Percentiles rank a stretch among this genome's conserved stretches.
phyloP scores from a whole-genome alignment of 1,140 invertebrate species.

The Pachypeltis micranthus region DNA sequence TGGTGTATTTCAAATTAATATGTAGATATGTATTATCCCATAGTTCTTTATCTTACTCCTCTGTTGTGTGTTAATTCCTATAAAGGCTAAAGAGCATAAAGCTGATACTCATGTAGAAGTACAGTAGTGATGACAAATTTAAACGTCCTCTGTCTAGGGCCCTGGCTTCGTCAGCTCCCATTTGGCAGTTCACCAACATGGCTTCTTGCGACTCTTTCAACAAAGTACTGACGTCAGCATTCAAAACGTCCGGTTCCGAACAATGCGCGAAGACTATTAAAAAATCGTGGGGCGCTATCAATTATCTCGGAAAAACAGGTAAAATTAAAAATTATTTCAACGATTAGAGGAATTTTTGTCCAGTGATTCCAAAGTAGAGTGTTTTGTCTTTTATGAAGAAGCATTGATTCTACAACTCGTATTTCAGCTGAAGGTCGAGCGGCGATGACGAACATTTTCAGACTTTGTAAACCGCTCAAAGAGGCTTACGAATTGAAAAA shows the following conservation, averaged over 20 bases:
- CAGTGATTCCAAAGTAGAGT: no score
- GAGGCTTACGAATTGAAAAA: slow-evolving; percentile 41
- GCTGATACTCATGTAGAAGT: no score
- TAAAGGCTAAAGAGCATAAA: no score
- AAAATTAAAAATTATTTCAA: no score
- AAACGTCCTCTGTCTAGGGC: slow-evolving; percentile 58
- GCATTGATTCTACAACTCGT: no score
- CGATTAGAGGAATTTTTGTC: no score
- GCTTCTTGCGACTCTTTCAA: slow-evolving; percentile 68
- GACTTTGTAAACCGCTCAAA: slow-evolving; percentile 56
- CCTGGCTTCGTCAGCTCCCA: slow-evolving; percentile 87
- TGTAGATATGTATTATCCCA: no score
- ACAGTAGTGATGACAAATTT: no score
- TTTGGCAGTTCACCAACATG: slow-evolving; percentile 75
- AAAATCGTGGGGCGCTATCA: slow-evolving; percentile 65
- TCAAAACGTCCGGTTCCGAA: slow-evolving; percentile 39
- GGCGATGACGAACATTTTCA: slow-evolving; percentile 59
- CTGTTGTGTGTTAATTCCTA: no score
- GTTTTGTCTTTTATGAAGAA: no score
- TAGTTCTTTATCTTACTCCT: no score
- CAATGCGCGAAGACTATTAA: slow-evolving; percentile 62
- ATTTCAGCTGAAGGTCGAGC: slow-evolving; percentile 50
- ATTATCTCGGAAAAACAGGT: slow-evolving; percentile 36
- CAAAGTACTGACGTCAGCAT: slow-evolving; percentile 67
- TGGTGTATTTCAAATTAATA: no score